Base-by-base conservation (phyloP, 2,888 invertebrate genomes). In the Synanthedon andrenaeformis region DNA sequence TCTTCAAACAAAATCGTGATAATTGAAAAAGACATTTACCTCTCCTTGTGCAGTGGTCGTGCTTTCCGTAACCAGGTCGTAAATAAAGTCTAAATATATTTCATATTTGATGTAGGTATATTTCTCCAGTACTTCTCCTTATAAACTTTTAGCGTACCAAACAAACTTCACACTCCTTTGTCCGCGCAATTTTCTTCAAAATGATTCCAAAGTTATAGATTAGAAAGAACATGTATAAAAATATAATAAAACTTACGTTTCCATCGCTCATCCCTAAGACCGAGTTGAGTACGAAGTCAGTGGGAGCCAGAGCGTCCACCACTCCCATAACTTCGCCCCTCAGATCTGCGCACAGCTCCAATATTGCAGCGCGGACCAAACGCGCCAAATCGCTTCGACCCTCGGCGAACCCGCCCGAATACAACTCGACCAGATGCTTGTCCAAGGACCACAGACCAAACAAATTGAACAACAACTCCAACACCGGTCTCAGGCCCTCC, bases 261-360 rank as follows among this genome's bases (percentile, higher is more conserved):
- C 97, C 97, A 85, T 97, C 94, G 35, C 96, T 92, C 68, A 89
- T 90, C 53, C 95, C 97, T 14, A 97, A 89, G 42, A 94, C 92
- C 0, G 97, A 97, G 79, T 96, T 94, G 12, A 97, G 85, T 42
- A 96, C 91, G 73, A 94, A 96, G 82, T 97, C 97, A 0, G 97
- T 94, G 1, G 96, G 96, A 3, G 97, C 94, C 28, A 97, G 87
- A 35, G 93, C 93, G 74, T 98, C 97, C 3, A 93, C 94, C 3
- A 97, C 89, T 1, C 91, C 82, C 0, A 97, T 91, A 0, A 93
- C 89, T 45, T 96, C 93, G 10, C 90, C 88, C 77, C 94, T 94
- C n/a, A 96, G 66, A 13, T 89, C 87, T 0, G 70, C 74, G 71
- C 96, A 96, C 58, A 93, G 77, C 52, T 89, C 83, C 59, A 95